Percentiles rank a stretch among this genome's conserved stretches.
These are phyloP conservation scores for Oostethus manadensis DNA, from an alignment of 2,113 vertebrate genomes.

Conservation along the genomic window DNA sequence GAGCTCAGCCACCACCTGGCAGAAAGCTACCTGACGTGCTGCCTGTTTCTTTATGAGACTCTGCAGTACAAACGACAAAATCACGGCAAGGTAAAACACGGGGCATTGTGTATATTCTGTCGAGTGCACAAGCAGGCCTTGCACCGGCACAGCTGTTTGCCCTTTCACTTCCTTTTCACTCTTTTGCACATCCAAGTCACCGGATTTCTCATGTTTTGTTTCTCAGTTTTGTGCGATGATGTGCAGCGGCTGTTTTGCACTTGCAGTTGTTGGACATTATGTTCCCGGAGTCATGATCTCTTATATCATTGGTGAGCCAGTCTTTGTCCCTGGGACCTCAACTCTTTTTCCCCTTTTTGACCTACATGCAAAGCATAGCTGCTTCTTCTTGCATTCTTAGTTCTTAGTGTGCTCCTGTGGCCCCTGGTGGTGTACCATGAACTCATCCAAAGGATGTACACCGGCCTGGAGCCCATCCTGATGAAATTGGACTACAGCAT, in stretches of 20 bases:
- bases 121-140: background rate
- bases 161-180: background rate
- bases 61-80: slow-evolving; percentile 93
- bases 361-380: background rate
- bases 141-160: slow-evolving; percentile 2
- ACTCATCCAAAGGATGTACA: slow-evolving; percentile 98
- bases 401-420: slow-evolving; percentile 93
- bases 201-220: slow-evolving; percentile 1
- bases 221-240: slow-evolving; percentile 88
- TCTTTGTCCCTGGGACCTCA: too few species aligned
- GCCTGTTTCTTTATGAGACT: slow-evolving; percentile 88
- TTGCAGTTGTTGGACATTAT: slow-evolving; percentile 90
- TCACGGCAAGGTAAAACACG: slow-evolving; percentile 81
- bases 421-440: slow-evolving; percentile 96
- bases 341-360: background rate
- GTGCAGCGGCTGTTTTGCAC: slow-evolving; percentile 83
- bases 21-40: slow-evolving; percentile 92
- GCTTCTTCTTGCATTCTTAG: slow-evolving; percentile 51
- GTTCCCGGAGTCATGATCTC: slow-evolving; percentile 98
- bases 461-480: slow-evolving; percentile 89
- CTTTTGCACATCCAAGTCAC: background rate
- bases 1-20: slow-evolving; percentile 95
- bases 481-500: slow-evolving; percentile 99
- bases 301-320: slow-evolving; percentile 89
- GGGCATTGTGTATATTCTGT: background rate